phyloP scores from a whole-genome alignment of 2,113 vertebrate genomes.

The Saccopteryx leptura region DNA sequence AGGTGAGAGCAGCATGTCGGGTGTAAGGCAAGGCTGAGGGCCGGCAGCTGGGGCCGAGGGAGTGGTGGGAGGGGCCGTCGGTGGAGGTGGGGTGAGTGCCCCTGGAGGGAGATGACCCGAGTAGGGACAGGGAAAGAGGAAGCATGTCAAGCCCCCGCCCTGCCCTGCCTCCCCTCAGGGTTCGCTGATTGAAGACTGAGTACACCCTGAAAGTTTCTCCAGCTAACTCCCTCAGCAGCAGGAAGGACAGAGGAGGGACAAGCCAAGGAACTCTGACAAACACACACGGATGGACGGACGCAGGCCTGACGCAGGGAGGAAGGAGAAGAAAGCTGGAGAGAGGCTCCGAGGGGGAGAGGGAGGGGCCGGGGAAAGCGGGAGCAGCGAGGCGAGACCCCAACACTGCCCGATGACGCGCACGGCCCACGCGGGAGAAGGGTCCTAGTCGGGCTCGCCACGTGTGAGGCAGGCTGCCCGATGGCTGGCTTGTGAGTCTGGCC shows the following conservation, averaged over 20 bases:
- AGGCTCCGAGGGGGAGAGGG: not conserved
- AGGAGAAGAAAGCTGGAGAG: not conserved
- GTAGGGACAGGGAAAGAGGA: not conserved
- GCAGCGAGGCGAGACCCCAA: not conserved
- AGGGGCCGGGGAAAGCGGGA: not conserved
- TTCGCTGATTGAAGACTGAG: not conserved
- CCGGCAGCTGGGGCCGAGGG: not conserved
- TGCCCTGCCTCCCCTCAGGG: not conserved
- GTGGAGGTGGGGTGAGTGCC: fast-evolving
- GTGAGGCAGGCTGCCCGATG: not conserved
- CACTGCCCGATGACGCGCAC: not conserved
- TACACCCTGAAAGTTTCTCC: not conserved
- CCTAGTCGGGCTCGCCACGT: not conserved
- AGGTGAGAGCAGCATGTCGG: not conserved
- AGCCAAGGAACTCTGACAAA: not conserved
- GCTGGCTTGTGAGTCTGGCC: not conserved
- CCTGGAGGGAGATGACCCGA: not conserved
- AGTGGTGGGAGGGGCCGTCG: fast-evolving
- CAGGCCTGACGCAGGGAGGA: not conserved
- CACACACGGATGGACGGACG: not conserved
- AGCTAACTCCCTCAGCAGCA: not conserved
- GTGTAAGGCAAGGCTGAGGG: not conserved
- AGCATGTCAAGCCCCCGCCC: not conserved
- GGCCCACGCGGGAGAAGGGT: not conserved
- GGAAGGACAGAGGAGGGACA: not conserved